phyloP scores from a whole-genome alignment of 2,888 invertebrate species.

The Pandemis corylana region DNA sequence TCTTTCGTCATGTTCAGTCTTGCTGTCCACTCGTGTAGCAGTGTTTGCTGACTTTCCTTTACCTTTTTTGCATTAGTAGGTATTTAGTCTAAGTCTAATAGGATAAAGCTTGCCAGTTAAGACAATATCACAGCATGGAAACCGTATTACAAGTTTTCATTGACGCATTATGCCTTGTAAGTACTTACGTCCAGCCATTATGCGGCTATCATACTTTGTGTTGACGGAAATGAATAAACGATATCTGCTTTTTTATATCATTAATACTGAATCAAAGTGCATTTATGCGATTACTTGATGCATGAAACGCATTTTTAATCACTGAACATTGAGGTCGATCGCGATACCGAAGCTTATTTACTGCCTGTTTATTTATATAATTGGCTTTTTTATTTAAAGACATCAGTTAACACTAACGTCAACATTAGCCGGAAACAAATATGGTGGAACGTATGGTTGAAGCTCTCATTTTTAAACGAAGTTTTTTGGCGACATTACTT shows the following conservation, averaged over 20 bases:
- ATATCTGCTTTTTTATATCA: background rate
- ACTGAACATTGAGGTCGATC: background rate
- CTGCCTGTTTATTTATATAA: background rate
- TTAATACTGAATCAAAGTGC: background rate
- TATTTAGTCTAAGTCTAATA: no score
- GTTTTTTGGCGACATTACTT: background rate
- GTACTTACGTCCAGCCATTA: background rate
- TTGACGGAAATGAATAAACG: background rate
- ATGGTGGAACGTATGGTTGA: background rate
- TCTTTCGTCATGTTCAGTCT: no score
- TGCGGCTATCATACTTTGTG: conserved; percentile 5
- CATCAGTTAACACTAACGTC: background rate
- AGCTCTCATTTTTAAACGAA: background rate
- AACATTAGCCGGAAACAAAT: background rate
- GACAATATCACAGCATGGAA: no score
- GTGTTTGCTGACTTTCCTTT: no score
- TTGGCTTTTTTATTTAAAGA: background rate
- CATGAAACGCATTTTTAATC: background rate
- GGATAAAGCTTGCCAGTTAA: no score
- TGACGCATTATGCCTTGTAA: no score
- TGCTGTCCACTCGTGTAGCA: no score
- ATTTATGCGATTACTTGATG: background rate
- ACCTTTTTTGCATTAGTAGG: no score
- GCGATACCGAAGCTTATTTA: no score
- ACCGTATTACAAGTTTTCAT: no score